Conservation (phyloP, 2,888 invertebrate genomes). For the Amiota mariae region DNA sequence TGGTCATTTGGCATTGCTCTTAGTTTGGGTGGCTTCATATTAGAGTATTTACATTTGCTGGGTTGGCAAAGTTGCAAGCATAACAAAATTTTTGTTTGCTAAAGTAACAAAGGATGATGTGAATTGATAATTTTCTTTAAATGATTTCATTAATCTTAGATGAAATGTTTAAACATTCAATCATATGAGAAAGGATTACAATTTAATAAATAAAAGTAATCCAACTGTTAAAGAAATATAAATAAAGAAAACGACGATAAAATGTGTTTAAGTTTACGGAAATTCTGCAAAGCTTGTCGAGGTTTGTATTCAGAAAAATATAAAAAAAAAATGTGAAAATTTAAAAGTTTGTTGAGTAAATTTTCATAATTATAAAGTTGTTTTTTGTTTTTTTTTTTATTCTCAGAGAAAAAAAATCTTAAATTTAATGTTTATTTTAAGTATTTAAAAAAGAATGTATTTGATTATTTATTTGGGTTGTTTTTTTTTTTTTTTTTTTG, state of each 20-base stretch:
- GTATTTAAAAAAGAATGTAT: too few species aligned
- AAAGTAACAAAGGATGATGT: too few species aligned
- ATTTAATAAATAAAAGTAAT: background rate
- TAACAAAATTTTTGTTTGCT: background rate
- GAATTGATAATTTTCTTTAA: background rate
- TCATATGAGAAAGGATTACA: background rate
- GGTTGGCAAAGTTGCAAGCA: slow-evolving; percentile 6
- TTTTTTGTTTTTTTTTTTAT: too few species aligned
- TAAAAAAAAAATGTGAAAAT: too few species aligned
- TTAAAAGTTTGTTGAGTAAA: too few species aligned
- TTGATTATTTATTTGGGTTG: too few species aligned
- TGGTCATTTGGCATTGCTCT: slow-evolving; percentile 62
- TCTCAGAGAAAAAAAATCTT: too few species aligned
- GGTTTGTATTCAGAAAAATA: slow-evolving; percentile 35
- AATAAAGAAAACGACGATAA: background rate
- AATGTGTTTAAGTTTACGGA: slow-evolving; percentile 58
- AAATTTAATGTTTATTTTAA: too few species aligned
- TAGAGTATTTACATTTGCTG: slow-evolving; percentile 42
- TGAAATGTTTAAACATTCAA: background rate
- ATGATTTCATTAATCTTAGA: background rate
- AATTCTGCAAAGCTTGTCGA: slow-evolving; percentile 56
- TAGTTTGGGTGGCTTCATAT: slow-evolving; percentile 52
- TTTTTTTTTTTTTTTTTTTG: too few species aligned
- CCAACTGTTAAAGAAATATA: slow-evolving; percentile 19
- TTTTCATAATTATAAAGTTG: too few species aligned